Conservation (phyloP, 2,113 vertebrate species). For the Anarhynchus alexandrinus region DNA sequence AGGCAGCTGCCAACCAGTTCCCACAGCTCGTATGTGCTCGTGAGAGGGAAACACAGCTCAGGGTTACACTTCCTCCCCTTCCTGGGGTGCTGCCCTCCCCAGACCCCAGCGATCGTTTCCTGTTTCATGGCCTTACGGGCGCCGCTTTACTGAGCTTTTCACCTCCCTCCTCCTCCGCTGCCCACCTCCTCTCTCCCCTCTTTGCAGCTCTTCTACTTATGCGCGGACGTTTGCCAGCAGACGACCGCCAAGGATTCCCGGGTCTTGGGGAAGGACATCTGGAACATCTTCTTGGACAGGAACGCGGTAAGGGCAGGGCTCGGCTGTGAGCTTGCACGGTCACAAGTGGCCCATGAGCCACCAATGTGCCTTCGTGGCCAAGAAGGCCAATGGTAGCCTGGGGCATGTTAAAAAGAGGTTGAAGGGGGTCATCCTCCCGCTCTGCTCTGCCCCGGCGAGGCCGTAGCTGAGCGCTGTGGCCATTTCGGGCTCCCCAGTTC, state of each 20-base stretch:
- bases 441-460: background rate
- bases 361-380: background rate
- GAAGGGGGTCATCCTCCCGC: background rate
- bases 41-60: background rate
- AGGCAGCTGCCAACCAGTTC: background rate
- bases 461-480: background rate
- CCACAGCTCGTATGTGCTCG: background rate
- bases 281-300: slow-evolving; percentile 87
- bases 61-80: background rate
- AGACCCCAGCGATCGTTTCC: background rate
- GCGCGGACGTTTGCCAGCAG: slow-evolving; percentile 86
- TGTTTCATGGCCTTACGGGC: background rate
- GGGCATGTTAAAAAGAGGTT: background rate
- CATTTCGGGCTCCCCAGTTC: background rate
- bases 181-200: background rate
- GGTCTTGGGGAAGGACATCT: slow-evolving; percentile 83
- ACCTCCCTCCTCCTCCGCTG: background rate
- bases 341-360: background rate
- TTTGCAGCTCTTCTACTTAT: slow-evolving; percentile 88
- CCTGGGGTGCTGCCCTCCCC: background rate
- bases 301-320: slow-evolving; percentile 76
- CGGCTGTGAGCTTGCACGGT: background rate
- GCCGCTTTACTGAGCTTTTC: background rate
- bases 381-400: background rate
- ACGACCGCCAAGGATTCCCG: slow-evolving; percentile 83